A percentile compares a stretch with the other conserved stretches of the same genome.
Evolutionary conservation across 1,140 invertebrate genomes (phyloP).

Genomic region (Helicoverpa armigera): DNA sequence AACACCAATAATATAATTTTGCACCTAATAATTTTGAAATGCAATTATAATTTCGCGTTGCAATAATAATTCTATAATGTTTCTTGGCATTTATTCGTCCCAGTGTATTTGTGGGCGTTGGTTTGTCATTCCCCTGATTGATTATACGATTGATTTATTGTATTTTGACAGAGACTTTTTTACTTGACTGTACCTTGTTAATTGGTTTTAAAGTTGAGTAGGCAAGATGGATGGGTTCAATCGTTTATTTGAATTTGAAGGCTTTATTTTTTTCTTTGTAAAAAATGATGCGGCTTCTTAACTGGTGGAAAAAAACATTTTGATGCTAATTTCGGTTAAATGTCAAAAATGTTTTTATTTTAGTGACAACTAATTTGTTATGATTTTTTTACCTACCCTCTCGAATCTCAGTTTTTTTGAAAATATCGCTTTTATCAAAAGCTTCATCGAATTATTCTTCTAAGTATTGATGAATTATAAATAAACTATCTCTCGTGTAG

Average conservation of each 20-base stretch:
- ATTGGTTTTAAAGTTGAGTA: constrained; percentile 43
- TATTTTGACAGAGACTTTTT: constrained; percentile 29
- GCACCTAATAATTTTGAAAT: constrained; percentile 72
- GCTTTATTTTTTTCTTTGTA: background rate
- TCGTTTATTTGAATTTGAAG: constrained; percentile 25
- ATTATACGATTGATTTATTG: constrained; percentile 38
- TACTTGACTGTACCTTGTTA: constrained; percentile 38
- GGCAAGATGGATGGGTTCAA: constrained; percentile 26
- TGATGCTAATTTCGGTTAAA: background rate
- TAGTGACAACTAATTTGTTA: background rate
- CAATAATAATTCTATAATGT: constrained; percentile 39
- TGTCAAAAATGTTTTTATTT: background rate
- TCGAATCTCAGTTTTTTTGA: no score
- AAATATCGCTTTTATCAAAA: no score
- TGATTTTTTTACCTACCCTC: no score
- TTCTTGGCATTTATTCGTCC: constrained; percentile 38
- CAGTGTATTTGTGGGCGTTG: constrained; percentile 16
- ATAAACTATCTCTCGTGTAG: no score
- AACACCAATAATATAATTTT: constrained; percentile 64
- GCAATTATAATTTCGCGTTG: constrained; percentile 58
- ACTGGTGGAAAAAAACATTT: background rate
- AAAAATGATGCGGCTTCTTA: constrained; percentile 16
- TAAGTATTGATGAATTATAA: no score
- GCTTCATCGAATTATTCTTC: no score
- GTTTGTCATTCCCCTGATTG: constrained; percentile 40